Base-by-base conservation (phyloP, 1,140 invertebrate genomes). In the Pinna nobilis region DNA sequence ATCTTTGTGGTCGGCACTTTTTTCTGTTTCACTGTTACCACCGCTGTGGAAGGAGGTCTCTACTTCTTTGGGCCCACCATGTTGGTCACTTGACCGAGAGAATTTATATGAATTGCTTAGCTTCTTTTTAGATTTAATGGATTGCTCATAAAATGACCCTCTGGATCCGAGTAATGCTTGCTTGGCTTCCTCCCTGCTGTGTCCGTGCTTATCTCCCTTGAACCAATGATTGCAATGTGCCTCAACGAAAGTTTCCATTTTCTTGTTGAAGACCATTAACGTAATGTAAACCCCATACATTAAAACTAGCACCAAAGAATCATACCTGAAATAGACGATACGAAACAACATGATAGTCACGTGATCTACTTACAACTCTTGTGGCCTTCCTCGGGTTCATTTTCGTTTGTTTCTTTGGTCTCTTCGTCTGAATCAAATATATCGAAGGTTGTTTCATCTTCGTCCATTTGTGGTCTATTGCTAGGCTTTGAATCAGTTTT, bases 181-280 rank as follows among this genome's bases (percentile, higher is more conserved):
- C n/a, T n/a, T n/a, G n/a, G n/a, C n/a, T n/a, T n/a, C n/a, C n/a
- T n/a, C n/a, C n/a, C n/a, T n/a, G n/a, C n/a, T n/a, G n/a, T n/a
- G n/a, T n/a, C n/a, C n/a, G n/a, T n/a, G n/a, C n/a, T n/a, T 33
- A 33, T 57, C 53, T 30, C 3, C 30, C 53, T 57, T 33, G 30
- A 2, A n/a, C 32, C 2, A 57, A n/a, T 13, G 11, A 33, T 13
- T 57, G 28, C 30, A 57, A 11, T 32, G 30, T 15, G 18, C 30
- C 32, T 57, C 32, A 33, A 57, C 15, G 53, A 57, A 33, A 9
- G 30, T 50, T 49, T 86, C 84, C 47, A 88, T 37, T 13, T 20
- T 37, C 2, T 73, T 72, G 77, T 88, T 88, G 75, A 87, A 87
- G 55, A 81, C 82, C 87, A 89, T 88, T 39, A 88, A 67, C n/a